These are phyloP conservation scores for Neogale vison DNA, from an alignment of 2,113 vertebrate species.

Conservation along the genomic window DNA sequence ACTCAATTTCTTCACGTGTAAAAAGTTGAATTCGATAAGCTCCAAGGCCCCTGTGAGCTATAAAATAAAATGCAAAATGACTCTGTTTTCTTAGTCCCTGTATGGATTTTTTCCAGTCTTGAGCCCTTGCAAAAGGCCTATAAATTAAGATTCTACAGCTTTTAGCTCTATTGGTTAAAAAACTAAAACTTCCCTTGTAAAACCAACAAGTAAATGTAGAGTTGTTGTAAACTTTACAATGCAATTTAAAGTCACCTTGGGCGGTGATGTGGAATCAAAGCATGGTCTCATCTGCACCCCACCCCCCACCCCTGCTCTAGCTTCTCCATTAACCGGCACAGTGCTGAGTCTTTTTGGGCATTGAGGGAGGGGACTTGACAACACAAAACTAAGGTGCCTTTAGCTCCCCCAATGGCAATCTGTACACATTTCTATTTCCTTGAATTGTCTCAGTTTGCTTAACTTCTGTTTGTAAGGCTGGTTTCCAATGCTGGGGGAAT, in stretches of 20 bases:
- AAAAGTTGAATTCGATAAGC: neutral
- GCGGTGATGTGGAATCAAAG: neutral
- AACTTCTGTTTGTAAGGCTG: neutral
- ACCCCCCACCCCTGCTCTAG: neutral
- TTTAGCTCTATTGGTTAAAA: neutral
- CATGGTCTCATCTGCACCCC: neutral
- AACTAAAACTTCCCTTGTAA: neutral
- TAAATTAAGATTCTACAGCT: neutral
- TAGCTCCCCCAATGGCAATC: neutral
- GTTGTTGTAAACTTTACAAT: neutral
- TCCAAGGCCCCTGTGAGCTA: neutral
- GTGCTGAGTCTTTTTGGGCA: neutral
- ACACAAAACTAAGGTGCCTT: neutral
- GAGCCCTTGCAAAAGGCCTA: neutral
- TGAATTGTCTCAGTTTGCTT: neutral
- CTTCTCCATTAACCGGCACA: neutral
- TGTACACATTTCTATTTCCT: neutral
- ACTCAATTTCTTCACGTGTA: neutral
- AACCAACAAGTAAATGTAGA: neutral
- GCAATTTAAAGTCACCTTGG: neutral
- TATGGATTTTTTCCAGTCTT: neutral
- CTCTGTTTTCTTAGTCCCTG: neutral
- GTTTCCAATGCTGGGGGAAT: neutral
- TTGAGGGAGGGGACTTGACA: neutral
- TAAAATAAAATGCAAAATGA: neutral